phyloP scores from a whole-genome alignment of 2,113 vertebrate genomes.

The Galbula dea region DNA sequence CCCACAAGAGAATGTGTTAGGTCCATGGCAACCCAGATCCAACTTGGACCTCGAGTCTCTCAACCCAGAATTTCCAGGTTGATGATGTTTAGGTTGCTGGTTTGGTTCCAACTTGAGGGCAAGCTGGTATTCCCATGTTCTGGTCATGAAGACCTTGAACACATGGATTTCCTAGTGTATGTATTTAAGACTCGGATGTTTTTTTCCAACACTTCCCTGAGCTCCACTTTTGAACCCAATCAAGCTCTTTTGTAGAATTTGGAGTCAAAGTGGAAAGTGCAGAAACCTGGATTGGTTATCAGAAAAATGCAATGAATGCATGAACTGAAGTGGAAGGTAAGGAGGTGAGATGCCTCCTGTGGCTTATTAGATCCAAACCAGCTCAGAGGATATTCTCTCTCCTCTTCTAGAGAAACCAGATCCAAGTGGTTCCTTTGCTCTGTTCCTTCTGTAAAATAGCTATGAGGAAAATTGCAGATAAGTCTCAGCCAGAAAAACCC shows the following conservation, averaged over 20 bases:
- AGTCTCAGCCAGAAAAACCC: conserved; percentile 61
- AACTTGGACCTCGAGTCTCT: too few relatives aligned
- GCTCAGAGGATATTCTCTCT: conserved; percentile 11
- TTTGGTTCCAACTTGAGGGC: neutral
- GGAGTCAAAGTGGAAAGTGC: conserved; percentile 9
- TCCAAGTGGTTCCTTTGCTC: conserved; percentile 51
- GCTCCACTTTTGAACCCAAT: conserved; percentile 8
- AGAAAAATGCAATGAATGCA: neutral
- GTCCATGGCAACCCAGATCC: neutral
- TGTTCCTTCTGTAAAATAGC: conserved; percentile 54
- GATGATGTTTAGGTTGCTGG: neutral
- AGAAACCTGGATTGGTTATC: neutral
- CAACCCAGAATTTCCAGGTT: neutral
- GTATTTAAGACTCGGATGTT: neutral
- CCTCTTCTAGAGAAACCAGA: conserved; percentile 20
- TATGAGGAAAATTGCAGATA: conserved; percentile 55
- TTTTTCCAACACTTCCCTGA: neutral
- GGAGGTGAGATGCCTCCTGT: conserved; percentile 32
- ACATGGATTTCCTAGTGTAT: neutral
- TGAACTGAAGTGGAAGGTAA: conserved; percentile 38
- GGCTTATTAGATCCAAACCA: neutral
- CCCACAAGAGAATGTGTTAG: neutral
- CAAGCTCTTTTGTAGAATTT: neutral
- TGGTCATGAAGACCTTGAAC: neutral
- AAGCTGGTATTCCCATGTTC: neutral